These are phyloP conservation scores for Eonycteris spelaea DNA, from an alignment of 2,113 vertebrate genomes.

Conservation along the genomic window DNA sequence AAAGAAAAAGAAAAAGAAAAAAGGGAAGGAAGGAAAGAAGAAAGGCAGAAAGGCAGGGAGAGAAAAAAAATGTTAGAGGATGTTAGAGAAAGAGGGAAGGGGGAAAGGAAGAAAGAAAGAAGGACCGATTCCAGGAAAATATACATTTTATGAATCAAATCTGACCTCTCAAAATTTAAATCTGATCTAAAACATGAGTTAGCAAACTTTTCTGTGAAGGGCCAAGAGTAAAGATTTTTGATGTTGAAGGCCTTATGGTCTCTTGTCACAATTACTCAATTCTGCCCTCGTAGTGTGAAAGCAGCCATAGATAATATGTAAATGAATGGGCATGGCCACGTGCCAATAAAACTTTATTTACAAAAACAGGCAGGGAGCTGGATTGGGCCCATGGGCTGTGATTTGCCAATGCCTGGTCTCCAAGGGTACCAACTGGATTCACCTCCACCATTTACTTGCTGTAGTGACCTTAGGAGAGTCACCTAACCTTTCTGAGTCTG, in stretches of 20 bases:
- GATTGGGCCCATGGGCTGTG: neutral
- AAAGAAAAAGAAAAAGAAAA: neutral
- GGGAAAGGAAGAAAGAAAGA: neutral
- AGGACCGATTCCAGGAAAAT: neutral
- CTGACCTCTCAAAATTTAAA: neutral
- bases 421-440: neutral
- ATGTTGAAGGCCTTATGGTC: neutral
- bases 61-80: too few relatives aligned
- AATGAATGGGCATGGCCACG: neutral
- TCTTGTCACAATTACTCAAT: neutral
- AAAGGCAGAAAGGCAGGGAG: neutral
- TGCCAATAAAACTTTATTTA: slow-evolving; percentile 39
- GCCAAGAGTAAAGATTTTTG: neutral
- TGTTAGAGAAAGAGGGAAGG: too few relatives aligned
- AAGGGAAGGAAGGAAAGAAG: neutral
- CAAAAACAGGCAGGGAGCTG: neutral
- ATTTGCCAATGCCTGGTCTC: neutral
- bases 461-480: neutral
- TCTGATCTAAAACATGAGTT: neutral
- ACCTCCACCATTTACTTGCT: neutral
- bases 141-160: neutral
- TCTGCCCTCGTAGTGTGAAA: neutral
- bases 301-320: neutral
- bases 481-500: neutral
- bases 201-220: neutral